Conservation (phyloP, 2,888 invertebrate genomes). For the Cephus sareptanus region DNA sequence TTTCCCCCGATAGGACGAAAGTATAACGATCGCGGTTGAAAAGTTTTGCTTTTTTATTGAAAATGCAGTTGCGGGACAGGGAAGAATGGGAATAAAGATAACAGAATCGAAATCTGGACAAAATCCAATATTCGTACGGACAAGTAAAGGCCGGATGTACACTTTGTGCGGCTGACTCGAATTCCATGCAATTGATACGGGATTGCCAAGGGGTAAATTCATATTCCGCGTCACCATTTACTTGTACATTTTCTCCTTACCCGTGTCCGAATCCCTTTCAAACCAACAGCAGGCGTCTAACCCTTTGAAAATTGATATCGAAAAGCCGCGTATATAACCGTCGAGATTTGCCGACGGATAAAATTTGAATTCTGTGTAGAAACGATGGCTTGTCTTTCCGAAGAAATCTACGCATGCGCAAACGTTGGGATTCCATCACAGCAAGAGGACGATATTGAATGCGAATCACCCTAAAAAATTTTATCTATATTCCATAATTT, state of each 20-base stretch:
- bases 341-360: too few species aligned
- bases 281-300: too few species aligned
- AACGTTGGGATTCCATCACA: too few species aligned
- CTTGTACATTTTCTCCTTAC: background rate
- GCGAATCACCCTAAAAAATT: too few species aligned
- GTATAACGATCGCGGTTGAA: background rate
- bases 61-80: background rate
- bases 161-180: background rate
- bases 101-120: background rate
- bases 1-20: background rate
- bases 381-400: too few species aligned
- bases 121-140: background rate
- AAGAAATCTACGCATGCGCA: too few species aligned
- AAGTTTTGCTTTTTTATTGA: background rate
- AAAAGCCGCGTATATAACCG: too few species aligned
- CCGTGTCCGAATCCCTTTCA: too few species aligned
- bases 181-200: background rate
- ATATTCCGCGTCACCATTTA: background rate
- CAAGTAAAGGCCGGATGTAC: too few species aligned
- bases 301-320: too few species aligned
- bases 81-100: background rate
- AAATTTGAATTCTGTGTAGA: too few species aligned
- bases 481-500: background rate
- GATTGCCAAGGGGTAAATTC: background rate
- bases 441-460: too few species aligned